Conservation (phyloP, 53 echinoderm and acorn worm genomes). For the Actinopyga echinites region DNA sequence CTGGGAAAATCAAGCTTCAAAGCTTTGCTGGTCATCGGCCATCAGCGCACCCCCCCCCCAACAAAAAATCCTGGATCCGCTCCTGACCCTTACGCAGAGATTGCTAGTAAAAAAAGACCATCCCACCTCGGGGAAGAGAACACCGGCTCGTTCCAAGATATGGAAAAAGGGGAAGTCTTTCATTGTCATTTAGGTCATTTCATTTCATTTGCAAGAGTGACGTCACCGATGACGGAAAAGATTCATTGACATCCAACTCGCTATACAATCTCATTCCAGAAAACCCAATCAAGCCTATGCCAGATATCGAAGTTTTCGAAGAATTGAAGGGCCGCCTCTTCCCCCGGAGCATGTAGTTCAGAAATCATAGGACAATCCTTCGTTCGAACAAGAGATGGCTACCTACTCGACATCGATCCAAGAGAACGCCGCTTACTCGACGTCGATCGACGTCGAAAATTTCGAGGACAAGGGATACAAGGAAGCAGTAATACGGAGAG, state of each 20-base stretch:
- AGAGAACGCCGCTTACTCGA: too few species aligned
- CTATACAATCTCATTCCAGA: constrained; percentile 25
- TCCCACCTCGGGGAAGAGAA: too few species aligned
- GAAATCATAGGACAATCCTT: neutral
- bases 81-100: too few species aligned
- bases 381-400: neutral
- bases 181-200: neutral
- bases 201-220: too few species aligned
- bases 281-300: constrained; percentile 6
- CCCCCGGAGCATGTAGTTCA: too few species aligned
- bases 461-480: constrained; percentile 25
- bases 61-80: too few species aligned
- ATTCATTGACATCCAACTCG: neutral
- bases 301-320: neutral
- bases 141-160: too few species aligned
- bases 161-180: too few species aligned
- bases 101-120: too few species aligned
- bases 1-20: too few species aligned
- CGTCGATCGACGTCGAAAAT: neutral
- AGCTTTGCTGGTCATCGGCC: too few species aligned
- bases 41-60: too few species aligned
- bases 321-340: neutral
- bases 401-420: neutral
- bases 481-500: neutral
- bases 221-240: neutral